These are phyloP conservation scores for Aromia moschata DNA, from an alignment of 2,888 invertebrate species.

Conservation along the genomic window DNA sequence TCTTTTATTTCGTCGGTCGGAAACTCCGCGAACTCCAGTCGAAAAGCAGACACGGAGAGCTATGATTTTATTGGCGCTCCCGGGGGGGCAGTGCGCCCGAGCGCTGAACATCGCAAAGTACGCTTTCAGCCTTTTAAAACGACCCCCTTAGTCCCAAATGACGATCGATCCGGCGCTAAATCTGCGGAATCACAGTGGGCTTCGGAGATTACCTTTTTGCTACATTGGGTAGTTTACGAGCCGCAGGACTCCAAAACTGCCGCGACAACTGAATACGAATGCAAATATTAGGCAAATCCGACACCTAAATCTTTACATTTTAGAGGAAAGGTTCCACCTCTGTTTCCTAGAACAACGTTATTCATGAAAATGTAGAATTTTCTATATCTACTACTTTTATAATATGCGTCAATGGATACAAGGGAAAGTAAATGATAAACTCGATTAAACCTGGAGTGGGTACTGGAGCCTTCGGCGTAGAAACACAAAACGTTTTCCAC, in stretches of 20 bases:
- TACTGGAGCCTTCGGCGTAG: no score
- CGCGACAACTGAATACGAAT: slow-evolving; percentile 29
- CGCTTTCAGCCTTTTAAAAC: slow-evolving; percentile 64
- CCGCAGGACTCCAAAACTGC: slow-evolving; percentile 25
- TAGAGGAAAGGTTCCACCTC: not conserved
- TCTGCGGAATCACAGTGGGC: slow-evolving; percentile 60
- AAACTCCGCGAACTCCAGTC: slow-evolving; percentile 20
- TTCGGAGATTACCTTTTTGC: slow-evolving; percentile 51
- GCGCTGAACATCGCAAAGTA: slow-evolving; percentile 61
- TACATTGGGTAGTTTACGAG: slow-evolving; percentile 43
- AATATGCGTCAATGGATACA: no score
- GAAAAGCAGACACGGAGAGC: slow-evolving; percentile 45
- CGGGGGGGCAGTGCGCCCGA: slow-evolving; percentile 54
- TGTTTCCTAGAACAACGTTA: no score
- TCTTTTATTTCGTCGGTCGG: not conserved
- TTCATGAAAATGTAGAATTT: no score
- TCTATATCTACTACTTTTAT: no score
- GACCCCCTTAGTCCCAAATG: slow-evolving; percentile 63
- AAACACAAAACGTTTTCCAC: no score
- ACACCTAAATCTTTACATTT: slow-evolving; percentile 3
- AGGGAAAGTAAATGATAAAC: no score
- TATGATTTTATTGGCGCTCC: slow-evolving; percentile 62
- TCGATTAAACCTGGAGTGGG: no score
- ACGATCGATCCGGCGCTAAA: slow-evolving; percentile 62
- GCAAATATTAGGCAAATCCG: slow-evolving; percentile 13